Conservation (phyloP, 2,888 invertebrate genomes). For the Pemphredon lugubris region DNA sequence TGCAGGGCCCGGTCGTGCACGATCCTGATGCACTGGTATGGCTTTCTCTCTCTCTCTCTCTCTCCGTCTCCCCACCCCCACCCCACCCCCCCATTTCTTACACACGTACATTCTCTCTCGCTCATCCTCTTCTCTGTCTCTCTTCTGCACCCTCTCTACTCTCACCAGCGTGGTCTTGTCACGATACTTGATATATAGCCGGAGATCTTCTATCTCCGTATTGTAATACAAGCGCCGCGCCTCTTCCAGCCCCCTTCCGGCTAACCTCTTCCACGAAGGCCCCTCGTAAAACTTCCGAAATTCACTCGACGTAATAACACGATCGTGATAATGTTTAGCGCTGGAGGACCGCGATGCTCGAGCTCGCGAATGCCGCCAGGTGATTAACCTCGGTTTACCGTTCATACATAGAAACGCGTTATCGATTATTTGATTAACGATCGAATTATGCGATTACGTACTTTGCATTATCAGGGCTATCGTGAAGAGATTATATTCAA, state of each 20-base stretch:
- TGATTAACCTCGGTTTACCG: too few species aligned
- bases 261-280: constrained; percentile 40
- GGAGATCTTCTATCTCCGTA: constrained; percentile 66
- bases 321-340: constrained; percentile 37
- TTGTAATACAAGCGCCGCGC: constrained; percentile 62
- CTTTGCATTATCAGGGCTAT: too few species aligned
- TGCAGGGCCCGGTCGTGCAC: constrained; percentile 17
- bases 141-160: constrained; percentile 6
- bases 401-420: too few species aligned
- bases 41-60: too few species aligned
- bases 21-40: neutral
- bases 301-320: constrained; percentile 45
- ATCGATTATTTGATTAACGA: too few species aligned
- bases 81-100: too few species aligned
- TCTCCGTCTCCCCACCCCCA: too few species aligned
- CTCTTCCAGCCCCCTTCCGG: constrained; percentile 42
- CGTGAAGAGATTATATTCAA: too few species aligned
- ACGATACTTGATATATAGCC: constrained; percentile 67
- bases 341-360: neutral
- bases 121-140: too few species aligned
- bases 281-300: constrained; percentile 57
- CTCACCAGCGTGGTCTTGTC: constrained; percentile 45
- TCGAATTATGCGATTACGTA: too few species aligned
- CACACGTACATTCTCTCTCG: too few species aligned
- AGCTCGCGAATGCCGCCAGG: neutral